Evolutionary conservation across 2,113 vertebrate genomes (phyloP).

Genomic region (Campylomormyrus tamandua): DNA sequence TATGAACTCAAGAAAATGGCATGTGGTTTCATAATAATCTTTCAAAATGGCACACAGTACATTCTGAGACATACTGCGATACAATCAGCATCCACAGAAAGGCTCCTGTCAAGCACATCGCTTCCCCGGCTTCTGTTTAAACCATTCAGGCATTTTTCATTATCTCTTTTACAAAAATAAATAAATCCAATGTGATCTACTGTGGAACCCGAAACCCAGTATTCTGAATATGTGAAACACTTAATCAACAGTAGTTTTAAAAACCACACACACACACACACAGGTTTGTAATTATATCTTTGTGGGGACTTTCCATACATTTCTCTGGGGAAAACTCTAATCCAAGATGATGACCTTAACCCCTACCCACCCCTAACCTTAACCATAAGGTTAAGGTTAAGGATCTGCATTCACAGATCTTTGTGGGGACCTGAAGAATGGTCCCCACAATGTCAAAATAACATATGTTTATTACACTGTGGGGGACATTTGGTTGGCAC

Average conservation of each 20-base stretch:
- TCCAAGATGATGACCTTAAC: too few relatives aligned
- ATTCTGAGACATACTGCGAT: neutral
- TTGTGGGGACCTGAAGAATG: too few relatives aligned
- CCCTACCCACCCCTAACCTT: too few relatives aligned
- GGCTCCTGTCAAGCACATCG: neutral
- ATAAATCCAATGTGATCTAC: neutral
- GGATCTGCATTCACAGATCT: too few relatives aligned
- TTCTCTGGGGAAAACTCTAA: too few relatives aligned
- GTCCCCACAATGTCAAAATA: too few relatives aligned
- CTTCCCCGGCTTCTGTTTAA: neutral
- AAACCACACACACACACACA: neutral
- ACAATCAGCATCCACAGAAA: neutral
- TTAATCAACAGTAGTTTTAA: neutral
- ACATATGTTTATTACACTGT: too few relatives aligned
- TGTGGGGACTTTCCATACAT: too few relatives aligned
- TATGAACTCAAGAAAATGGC: neutral
- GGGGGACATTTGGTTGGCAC: too few relatives aligned
- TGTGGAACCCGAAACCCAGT: neutral
- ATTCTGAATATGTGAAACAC: neutral
- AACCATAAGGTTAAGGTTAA: too few relatives aligned
- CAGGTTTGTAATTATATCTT: too few relatives aligned
- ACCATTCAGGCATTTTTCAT: neutral
- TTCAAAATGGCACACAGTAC: neutral
- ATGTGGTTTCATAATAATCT: neutral
- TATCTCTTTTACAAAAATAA: neutral